A percentile compares a stretch with the other conserved stretches of the same genome.
Conservation (phyloP, 2,113 vertebrate genomes). For the Microcebus ravelobensis region DNA sequence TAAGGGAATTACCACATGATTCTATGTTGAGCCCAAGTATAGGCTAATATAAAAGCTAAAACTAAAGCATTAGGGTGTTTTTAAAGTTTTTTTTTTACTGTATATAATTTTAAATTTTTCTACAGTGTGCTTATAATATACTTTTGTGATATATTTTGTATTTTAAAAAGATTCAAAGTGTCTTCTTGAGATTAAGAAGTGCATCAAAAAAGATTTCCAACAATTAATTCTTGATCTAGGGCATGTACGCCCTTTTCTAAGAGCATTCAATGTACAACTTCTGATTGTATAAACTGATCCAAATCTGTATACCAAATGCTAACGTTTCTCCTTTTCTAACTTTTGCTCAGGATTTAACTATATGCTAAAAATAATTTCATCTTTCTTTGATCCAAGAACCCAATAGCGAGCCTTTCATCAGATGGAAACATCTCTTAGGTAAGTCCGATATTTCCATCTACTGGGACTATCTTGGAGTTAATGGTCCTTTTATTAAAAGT, state of each 20-base stretch:
- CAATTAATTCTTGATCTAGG: neutral
- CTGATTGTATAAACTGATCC: neutral
- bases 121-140: neutral
- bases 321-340: neutral
- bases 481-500: neutral
- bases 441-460: neutral
- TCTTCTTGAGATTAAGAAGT: neutral
- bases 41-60: neutral
- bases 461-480: neutral
- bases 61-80: neutral
- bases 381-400: neutral
- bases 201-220: neutral
- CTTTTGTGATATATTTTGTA: neutral
- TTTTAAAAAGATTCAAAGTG: neutral
- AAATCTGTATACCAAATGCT: neutral
- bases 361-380: neutral
- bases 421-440: neutral
- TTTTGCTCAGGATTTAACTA: neutral
- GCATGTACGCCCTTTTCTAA: neutral
- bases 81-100: slow-evolving; percentile 9
- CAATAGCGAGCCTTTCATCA: neutral
- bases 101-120: neutral
- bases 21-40: neutral
- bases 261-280: neutral
- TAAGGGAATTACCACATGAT: neutral